Evolutionary conservation across 2,797 vertebrate genomes (phyloP), one percentile per base, ranked within the genome.

Genomic region (Malurus splendens): DNA sequence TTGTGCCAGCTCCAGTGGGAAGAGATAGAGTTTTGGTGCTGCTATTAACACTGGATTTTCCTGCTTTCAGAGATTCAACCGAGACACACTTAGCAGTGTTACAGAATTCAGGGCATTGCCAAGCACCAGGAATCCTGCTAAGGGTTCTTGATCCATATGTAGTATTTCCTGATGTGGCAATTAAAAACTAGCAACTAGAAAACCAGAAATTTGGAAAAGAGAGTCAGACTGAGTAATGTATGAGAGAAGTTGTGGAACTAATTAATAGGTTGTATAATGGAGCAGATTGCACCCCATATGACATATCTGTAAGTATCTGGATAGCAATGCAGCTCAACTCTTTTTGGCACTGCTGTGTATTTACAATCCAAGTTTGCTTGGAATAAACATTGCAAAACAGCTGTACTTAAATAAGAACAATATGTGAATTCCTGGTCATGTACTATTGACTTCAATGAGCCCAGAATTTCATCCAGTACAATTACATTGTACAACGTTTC

Each of bases 371-470:
- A 93, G 74, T 94, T 89, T 86, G 48, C 54, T 86, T 89, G 82
- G 85, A 87, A 87, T 79, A 87, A 84, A 75, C 44, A 48, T 76
- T 93, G 64, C 85, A 95, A 89, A 93, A 94, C 82, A 95, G 71
- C 80, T 80, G 56, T 78, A 61, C 41, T 91, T 79, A 94, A 94
- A 94, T 84, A 90, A 93, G 92, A 94, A 94, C 91, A 94, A 77
- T 76, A 95, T 94, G 92, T 94, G 91, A 91, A 88, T 84, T 82
- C 47, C 54, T 93, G 54, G 50, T 82, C 47, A 2, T 90, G 87
- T 87, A 56, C 82, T 73, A 3, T 73, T 92, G 89, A 87, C 55
- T 93, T 86, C 47, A 55, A 28, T 47, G 54, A 87, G 73, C 57
- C 42, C 39, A 67, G 50, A 62, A 42, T 57, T 90, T 81, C 45